Percentiles rank a stretch among this genome's conserved stretches.
phyloP scores from a whole-genome alignment of 1,140 invertebrate genomes.

The Euwallacea fornicatus region DNA sequence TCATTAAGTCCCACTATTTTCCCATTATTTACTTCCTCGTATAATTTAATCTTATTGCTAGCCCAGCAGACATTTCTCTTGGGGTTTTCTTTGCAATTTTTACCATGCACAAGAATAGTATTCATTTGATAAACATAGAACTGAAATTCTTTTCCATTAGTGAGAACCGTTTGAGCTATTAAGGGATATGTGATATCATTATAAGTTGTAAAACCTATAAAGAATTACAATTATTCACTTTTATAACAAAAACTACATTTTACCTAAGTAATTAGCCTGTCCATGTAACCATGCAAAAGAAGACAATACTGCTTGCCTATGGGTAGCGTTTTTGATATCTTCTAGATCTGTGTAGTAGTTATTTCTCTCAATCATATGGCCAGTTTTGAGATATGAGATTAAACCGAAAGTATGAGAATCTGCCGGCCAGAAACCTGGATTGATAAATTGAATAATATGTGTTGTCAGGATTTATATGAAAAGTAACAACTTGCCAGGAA shows the following conservation, averaged over 20 bases:
- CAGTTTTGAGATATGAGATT: conserved; percentile 70
- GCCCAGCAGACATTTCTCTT: conserved; percentile 81
- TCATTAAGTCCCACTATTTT: conserved; percentile 81
- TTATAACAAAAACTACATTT: not conserved
- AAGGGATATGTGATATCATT: conserved; percentile 88
- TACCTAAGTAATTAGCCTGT: conserved; percentile 74
- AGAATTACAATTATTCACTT: not conserved
- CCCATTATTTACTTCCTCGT: conserved; percentile 70
- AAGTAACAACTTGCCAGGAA: conserved; percentile 65
- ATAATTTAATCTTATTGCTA: conserved; percentile 71
- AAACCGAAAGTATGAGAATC: conserved; percentile 74
- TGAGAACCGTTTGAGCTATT: conserved; percentile 79
- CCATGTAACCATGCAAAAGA: conserved; percentile 79
- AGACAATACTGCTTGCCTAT: conserved; percentile 71
- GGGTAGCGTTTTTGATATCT: conserved; percentile 64
- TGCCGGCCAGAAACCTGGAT: conserved; percentile 76
- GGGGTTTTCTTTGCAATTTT: conserved; percentile 64
- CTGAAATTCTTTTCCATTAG: conserved; percentile 80
- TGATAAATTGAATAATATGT: not conserved
- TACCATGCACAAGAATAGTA: conserved; percentile 68
- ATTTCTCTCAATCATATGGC: conserved; percentile 57
- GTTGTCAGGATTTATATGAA: no score
- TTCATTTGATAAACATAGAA: conserved; percentile 90
- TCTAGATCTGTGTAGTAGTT: conserved; percentile 52
- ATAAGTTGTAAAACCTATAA: conserved; percentile 77